Evolutionary conservation across 2,797 vertebrate species (phyloP), one percentile per base, ranked within the genome.

Genomic region (Rhinichthys osculus): DNA sequence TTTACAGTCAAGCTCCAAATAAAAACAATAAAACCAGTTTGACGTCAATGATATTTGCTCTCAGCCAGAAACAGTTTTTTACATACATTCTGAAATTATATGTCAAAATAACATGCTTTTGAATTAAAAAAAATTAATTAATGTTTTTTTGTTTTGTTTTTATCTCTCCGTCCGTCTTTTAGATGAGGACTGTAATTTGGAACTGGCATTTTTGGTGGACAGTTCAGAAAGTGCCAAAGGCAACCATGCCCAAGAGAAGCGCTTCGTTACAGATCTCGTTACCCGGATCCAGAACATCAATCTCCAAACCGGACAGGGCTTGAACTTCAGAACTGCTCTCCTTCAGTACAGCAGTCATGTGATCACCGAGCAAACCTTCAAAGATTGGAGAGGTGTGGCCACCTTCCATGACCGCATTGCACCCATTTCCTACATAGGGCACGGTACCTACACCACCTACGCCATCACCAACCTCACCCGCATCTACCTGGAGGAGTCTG

Each of bases 341-440:
- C 94, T 98, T 4, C 97, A 98, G 93, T 98, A 97, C 90, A 98
- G 97, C 94, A 98, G 97, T 92, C 96, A 96, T 0, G 97, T 98
- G 78, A 93, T 93, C 88, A 91, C 94, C 0, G 97, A 98, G 90
- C 97, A 97, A 91, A 95, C 94, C 33, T 97, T 98, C 92, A 95
- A 90, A 74, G 94, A 97, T 86, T 98, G 97, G 97, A 91, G 88
- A 86, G 96, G 96, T 40, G 90, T 92, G 0, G 94, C 95, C 19
- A 91, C 93, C 84, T 98, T 98, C 92, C 96, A 95, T 91, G 91
- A 95, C 57, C 92, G 86, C 13, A 85, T 97, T 11, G 81, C 91
- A 21, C 95, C 96, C 16, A 95, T 98, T 17, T 62, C 82, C 1
- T 97, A 96, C 90, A 97, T 97, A 17, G 97, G 97, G 40, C 97